phyloP scores from a whole-genome alignment of 2,113 vertebrate genomes.

The Dolichallabes microphthalmus region DNA sequence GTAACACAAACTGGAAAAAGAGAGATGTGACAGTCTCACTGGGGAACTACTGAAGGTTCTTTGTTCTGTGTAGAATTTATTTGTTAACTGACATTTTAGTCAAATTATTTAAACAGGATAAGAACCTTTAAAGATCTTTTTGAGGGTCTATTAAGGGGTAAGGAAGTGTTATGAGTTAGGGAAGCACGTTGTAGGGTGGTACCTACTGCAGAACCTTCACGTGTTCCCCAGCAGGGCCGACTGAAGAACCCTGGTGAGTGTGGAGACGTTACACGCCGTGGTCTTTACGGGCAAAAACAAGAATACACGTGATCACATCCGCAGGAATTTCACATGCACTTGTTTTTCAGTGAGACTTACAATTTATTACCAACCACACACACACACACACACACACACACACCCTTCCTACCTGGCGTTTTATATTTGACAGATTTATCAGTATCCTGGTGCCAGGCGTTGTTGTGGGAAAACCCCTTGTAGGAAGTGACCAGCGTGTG shows the following conservation, averaged over 20 bases:
- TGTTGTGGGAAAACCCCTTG: conserved; percentile 10
- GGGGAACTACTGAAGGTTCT: not conserved
- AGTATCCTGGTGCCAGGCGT: conserved; percentile 23
- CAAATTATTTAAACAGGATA: not conserved
- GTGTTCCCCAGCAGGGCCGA: not conserved
- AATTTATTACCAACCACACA: not conserved
- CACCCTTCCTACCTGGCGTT: not conserved
- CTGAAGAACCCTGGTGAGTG: not conserved
- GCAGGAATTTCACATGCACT: not conserved
- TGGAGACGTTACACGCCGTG: not conserved
- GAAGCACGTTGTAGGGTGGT: not conserved
- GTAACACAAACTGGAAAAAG: too few relatives aligned
- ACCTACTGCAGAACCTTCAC: not conserved
- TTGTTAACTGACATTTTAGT: not conserved
- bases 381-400: conserved; percentile 1
- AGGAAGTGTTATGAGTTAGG: not conserved
- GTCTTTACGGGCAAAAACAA: not conserved
- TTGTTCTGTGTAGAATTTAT: not conserved
- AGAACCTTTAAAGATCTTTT: not conserved
- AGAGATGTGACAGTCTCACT: not conserved
- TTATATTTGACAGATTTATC: conserved; percentile 29
- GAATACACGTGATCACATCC: not conserved
- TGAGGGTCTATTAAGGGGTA: not conserved
- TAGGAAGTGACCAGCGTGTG: conserved; percentile 32
- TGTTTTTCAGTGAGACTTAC: not conserved